phyloP scores from a whole-genome alignment of 1,140 invertebrate species.

The Mactra quadrangularis region DNA sequence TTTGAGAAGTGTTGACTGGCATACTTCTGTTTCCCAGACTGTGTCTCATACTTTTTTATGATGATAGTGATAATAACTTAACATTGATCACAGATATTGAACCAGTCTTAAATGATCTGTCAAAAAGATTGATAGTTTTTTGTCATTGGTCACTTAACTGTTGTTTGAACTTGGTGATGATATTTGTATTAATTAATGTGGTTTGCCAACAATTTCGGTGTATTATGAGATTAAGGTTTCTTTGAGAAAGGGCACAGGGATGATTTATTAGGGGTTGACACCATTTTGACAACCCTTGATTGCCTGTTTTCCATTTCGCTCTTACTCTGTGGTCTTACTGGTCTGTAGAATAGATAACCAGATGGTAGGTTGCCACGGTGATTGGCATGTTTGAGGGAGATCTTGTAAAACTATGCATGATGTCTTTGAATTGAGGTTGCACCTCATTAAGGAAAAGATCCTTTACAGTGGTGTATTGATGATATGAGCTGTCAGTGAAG shows the following conservation, averaged over 20 bases:
- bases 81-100: too few species aligned
- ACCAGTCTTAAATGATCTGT: constrained; percentile 17
- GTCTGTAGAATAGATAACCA: constrained; percentile 30
- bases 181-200: constrained; percentile 42
- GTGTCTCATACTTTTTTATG: too few species aligned
- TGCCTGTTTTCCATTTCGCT: constrained; percentile 22
- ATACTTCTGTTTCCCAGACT: too few species aligned
- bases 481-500: not conserved
- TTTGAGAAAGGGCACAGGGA: not conserved
- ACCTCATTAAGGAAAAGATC: constrained; percentile 23
- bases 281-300: constrained; percentile 31
- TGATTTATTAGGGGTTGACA: constrained; percentile 43
- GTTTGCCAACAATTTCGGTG: not conserved
- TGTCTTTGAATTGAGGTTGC: constrained; percentile 15
- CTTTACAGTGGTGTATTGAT: not conserved
- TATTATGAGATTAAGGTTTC: not conserved
- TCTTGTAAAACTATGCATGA: not conserved
- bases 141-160: constrained; percentile 42
- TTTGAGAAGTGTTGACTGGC: too few species aligned
- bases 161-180: constrained; percentile 17
- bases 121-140: constrained; percentile 11
- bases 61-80: too few species aligned
- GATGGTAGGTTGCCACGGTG: not conserved
- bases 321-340: not conserved
- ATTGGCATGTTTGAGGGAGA: not conserved